These are phyloP conservation scores for Muschampia plurimacula DNA, from an alignment of 2,888 invertebrate species.

Conservation along the genomic window DNA sequence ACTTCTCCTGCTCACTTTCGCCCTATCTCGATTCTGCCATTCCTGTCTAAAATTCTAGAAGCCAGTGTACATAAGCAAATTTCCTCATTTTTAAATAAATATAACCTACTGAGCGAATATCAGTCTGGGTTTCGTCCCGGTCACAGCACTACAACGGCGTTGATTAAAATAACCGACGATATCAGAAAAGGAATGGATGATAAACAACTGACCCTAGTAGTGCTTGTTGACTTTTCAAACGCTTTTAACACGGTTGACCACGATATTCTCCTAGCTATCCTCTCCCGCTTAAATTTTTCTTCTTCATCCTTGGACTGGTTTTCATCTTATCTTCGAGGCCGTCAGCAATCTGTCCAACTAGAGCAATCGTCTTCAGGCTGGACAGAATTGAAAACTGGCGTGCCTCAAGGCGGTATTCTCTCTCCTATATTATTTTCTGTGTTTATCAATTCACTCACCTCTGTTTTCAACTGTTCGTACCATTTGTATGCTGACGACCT, in stretches of 20 bases:
- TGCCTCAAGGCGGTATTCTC: neutral
- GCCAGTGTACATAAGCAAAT: neutral
- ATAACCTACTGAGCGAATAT: neutral
- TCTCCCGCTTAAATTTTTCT: conserved; percentile 3
- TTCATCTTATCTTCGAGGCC: neutral
- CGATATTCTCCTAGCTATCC: conserved; percentile 5
- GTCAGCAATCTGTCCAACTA: neutral
- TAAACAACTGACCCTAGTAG: neutral
- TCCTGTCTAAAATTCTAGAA: neutral
- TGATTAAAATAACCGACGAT: neutral
- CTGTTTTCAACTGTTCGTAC: neutral
- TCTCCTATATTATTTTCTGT: neutral
- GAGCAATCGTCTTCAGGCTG: neutral
- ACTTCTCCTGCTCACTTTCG: neutral
- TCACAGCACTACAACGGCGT: neutral
- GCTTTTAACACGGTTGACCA: conserved; percentile 1
- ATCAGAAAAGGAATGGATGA: conserved; percentile 1
- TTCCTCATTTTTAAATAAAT: neutral
- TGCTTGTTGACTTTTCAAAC: neutral
- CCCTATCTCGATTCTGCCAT: neutral
- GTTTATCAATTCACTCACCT: neutral
- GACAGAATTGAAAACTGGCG: neutral
- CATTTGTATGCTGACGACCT: neutral
- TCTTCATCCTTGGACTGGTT: neutral
- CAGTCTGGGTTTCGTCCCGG: conserved; percentile 4